Evolutionary conservation across 2,113 vertebrate species (phyloP).

Genomic region (Paratilapia polleni): DNA sequence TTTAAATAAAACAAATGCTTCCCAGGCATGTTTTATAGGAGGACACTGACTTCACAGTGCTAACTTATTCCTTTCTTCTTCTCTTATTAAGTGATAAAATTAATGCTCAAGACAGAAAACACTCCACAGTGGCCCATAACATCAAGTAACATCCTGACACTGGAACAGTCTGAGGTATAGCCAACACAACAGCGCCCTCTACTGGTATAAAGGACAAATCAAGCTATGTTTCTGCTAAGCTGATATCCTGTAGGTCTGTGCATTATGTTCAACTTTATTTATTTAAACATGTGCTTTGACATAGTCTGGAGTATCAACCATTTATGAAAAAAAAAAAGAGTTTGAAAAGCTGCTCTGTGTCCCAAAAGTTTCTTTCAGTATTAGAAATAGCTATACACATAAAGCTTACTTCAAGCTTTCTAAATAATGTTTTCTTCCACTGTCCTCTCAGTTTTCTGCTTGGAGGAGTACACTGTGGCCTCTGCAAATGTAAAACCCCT

Average conservation of each 20-base stretch:
- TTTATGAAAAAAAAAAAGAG: neutral
- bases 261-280: neutral
- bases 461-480: neutral
- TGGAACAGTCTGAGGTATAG: neutral
- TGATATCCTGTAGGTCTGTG: neutral
- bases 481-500: conserved; percentile 14
- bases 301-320: neutral
- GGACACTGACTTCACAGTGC: neutral
- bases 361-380: neutral
- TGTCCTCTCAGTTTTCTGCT: neutral
- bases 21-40: neutral
- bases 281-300: neutral
- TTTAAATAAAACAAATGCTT: neutral
- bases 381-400: neutral
- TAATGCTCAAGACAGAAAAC: neutral
- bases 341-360: neutral
- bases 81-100: neutral
- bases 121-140: neutral
- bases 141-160: neutral
- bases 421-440: neutral
- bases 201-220: neutral
- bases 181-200: conserved; percentile 43
- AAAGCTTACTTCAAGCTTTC: neutral
- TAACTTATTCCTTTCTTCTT: neutral
- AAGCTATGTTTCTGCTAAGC: neutral